These are phyloP conservation scores for Taurulus bubalis DNA, from an alignment of 2,113 vertebrate species.

Conservation along the genomic window DNA sequence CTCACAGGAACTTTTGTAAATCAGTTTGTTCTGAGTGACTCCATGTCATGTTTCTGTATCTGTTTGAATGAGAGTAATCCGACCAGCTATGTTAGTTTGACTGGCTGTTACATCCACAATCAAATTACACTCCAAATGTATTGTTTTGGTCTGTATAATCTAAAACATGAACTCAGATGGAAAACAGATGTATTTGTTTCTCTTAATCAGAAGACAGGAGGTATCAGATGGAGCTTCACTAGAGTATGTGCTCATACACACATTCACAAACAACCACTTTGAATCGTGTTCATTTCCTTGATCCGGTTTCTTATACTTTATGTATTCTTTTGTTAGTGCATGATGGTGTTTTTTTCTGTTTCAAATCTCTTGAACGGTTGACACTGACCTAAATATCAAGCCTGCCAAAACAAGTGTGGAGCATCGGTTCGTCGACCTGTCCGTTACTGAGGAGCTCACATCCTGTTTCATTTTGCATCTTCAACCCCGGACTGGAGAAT, in stretches of 20 bases:
- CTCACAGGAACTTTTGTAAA: not conserved
- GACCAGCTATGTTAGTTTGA: not conserved
- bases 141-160: not conserved
- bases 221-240: not conserved
- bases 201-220: not conserved
- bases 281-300: not conserved
- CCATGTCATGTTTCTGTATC: not conserved
- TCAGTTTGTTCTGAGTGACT: not conserved
- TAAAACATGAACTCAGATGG: not conserved
- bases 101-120: not conserved
- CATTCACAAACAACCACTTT: not conserved
- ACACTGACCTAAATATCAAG: not conserved
- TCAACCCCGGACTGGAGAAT: conserved; percentile 1
- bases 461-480: conserved; percentile 15
- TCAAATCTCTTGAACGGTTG: not conserved
- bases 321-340: not conserved
- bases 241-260: not conserved
- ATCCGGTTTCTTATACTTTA: not conserved
- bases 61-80: not conserved
- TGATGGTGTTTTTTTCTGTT: not conserved
- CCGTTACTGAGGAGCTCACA: not conserved
- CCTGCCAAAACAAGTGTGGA: not conserved
- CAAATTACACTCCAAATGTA: not conserved
- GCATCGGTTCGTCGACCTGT: not conserved
- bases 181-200: not conserved